Evolutionary conservation across 2,888 invertebrate genomes (phyloP).

Genomic region (Meta bourneti): DNA sequence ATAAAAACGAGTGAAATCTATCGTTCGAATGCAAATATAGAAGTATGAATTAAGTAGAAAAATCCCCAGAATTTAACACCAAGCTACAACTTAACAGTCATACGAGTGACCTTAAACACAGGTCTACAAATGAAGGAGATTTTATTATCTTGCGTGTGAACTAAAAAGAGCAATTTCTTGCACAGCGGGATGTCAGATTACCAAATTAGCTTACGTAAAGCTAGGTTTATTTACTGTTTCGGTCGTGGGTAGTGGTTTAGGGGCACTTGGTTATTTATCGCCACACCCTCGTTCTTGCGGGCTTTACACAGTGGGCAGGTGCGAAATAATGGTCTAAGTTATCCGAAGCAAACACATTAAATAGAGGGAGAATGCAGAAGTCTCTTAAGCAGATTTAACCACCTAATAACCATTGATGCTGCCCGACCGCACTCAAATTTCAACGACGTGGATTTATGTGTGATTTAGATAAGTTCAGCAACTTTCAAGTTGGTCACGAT

Average conservation of each 20-base stretch:
- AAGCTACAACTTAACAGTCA: too few species aligned
- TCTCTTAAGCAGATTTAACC: conserved; percentile 48
- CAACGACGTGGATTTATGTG: not conserved
- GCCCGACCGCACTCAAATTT: not conserved
- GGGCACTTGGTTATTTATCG: not conserved
- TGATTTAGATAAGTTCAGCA: not conserved
- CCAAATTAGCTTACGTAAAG: conserved; percentile 30
- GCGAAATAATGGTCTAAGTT: conserved; percentile 36
- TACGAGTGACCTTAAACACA: too few species aligned
- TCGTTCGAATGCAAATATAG: too few species aligned
- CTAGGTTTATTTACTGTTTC: conserved; percentile 10
- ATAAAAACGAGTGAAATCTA: too few species aligned
- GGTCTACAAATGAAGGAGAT: too few species aligned
- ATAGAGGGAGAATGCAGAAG: conserved; percentile 21
- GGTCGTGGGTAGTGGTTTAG: conserved; percentile 13
- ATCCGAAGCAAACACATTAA: conserved; percentile 19
- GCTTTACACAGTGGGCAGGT: conserved; percentile 29
- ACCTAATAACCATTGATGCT: conserved; percentile 31
- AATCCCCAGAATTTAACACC: too few species aligned
- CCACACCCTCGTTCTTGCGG: not conserved
- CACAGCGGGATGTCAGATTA: not conserved
- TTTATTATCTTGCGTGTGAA: too few species aligned
- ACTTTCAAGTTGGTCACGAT: not conserved
- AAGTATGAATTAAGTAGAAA: too few species aligned
- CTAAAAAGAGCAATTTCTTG: too few species aligned